Conservation (phyloP, 1,140 invertebrate species). For the Hypsibius dujardini region DNA sequence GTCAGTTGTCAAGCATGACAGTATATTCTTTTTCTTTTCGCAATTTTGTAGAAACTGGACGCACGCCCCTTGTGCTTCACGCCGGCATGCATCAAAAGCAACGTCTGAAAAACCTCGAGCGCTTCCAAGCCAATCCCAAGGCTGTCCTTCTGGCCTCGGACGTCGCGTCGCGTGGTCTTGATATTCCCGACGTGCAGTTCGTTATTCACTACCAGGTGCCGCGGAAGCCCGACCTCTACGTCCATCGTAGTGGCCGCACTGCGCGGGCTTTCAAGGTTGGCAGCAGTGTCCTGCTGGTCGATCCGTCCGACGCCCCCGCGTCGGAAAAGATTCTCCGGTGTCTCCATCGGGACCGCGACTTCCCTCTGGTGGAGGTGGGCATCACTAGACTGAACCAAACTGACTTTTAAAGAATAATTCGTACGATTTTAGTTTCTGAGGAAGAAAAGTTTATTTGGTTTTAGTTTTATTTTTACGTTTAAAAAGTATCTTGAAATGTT, state of each 20-base stretch:
- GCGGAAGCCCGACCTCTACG: constrained; percentile 42
- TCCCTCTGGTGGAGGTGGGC: constrained; percentile 62
- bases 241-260: constrained; percentile 87
- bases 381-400: constrained; percentile 27
- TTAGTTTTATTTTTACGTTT: no score
- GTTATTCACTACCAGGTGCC: constrained; percentile 89
- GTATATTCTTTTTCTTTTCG: background rate
- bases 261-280: constrained; percentile 72
- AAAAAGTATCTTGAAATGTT: no score
- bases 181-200: constrained; percentile 80
- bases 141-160: constrained; percentile 84
- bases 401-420: no score
- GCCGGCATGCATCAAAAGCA: constrained; percentile 87
- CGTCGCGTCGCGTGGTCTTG: constrained; percentile 85
- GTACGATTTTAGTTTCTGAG: no score
- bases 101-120: constrained; percentile 77
- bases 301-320: constrained; percentile 57
- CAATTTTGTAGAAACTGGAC: background rate
- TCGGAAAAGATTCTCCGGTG: constrained; percentile 66
- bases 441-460: no score
- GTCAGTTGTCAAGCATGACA: no score
- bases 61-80: constrained; percentile 60
- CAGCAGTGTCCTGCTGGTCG: constrained; percentile 74
- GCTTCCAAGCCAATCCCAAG: constrained; percentile 55
- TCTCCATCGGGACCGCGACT: constrained; percentile 51